Percentiles rank a stretch among this genome's conserved stretches.
Evolutionary conservation across 2,113 vertebrate species (phyloP).

Genomic region (Eolophus roseicapilla): DNA sequence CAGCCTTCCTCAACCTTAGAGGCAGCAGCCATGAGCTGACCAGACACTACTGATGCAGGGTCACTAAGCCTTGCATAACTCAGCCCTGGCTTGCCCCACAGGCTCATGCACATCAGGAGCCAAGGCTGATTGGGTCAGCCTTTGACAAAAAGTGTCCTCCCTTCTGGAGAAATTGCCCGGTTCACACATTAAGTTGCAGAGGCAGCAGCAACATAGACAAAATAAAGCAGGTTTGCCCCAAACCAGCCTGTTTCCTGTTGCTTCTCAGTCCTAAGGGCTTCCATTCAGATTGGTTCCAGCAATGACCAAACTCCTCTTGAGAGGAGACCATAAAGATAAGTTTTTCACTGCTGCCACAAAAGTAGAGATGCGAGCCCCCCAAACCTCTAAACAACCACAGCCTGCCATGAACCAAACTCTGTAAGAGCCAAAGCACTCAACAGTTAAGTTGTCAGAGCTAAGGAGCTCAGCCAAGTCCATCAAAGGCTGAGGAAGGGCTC

Average conservation of each 20-base stretch:
- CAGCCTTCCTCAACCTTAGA: neutral
- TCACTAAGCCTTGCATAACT: neutral
- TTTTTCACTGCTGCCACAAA: neutral
- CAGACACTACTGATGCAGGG: accelerated
- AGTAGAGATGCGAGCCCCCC: neutral
- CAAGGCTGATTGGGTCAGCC: neutral
- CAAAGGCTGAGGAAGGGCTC: neutral
- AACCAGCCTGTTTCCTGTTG: neutral
- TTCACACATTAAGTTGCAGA: neutral
- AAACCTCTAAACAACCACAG: neutral
- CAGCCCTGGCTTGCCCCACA: neutral
- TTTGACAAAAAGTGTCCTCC: neutral
- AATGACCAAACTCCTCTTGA: neutral
- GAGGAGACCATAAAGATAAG: neutral
- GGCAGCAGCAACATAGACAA: neutral
- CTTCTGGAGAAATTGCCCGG: neutral
- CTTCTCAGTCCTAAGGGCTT: neutral
- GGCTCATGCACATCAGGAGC: neutral
- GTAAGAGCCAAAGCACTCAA: neutral
- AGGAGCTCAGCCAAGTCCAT: neutral
- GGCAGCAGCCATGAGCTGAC: neutral
- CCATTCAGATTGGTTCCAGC: accelerated
- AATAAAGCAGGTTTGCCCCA: neutral
- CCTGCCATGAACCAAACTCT: neutral
- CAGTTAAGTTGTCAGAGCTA: neutral